Evolutionary conservation across 1,140 invertebrate species (phyloP), one percentile per base, ranked within the genome.

Genomic region (Bombus difficillimus): DNA sequence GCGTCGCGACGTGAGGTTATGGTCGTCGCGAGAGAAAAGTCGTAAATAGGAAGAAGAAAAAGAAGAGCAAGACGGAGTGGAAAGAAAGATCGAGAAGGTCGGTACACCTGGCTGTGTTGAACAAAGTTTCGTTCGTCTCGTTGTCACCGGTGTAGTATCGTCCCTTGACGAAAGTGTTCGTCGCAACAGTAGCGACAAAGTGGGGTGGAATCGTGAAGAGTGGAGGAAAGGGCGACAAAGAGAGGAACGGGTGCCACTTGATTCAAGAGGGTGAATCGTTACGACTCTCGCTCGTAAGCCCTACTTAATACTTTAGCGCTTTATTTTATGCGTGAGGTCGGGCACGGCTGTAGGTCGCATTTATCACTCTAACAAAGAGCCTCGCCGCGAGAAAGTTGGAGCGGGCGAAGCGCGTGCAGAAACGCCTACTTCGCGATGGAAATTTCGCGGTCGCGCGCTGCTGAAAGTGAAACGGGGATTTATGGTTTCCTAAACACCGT

Each of bases 231-330:
- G 37, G 81, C 77, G 85, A 84, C 80, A 75, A 83, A 81, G 88
- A 89, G 73, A 53, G 59, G 83, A 57, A 53, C 74, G 82, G 86
- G 66, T 80, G 77, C 82, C 90, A 90, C 90, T 90, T 90, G 89
- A 92, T 87, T 92, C 86, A 85, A 91, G 92, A 92, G 92, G 91
- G 92, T 92, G 91, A 92, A 92, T 92, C 88, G 92, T 91, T 92
- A 91, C 91, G 92, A 93, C 91, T 91, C 78, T 78, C 86, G 83
- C 85, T 87, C 83, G 87, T 92, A 91, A 92, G 90, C 88, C 87
- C 86, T 91, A 93, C 91, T 92, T 93, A 91, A 92, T 92, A 92
- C 91, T 92, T 92, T 89, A 85, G 86, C 86, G 91, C 86, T 92
- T 90, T 88, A 92, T 92, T 92, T 91, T 92, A 91, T 90, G 87